These are phyloP conservation scores for Oryctes rhinoceros DNA, from an alignment of 1,140 invertebrate species.

Conservation along the genomic window DNA sequence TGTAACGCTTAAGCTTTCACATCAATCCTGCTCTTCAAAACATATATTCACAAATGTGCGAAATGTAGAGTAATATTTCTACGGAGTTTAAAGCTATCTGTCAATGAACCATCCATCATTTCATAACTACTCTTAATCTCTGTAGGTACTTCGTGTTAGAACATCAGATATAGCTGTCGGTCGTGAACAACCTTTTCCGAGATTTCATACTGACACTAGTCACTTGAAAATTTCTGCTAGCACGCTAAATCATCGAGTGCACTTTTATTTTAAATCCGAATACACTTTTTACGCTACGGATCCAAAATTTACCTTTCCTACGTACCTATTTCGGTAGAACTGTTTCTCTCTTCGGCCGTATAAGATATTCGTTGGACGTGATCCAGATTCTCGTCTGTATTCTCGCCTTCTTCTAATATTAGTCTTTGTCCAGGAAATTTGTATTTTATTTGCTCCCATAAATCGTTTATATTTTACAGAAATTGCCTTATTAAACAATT, in stretches of 20 bases:
- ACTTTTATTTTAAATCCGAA: slow-evolving; percentile 45
- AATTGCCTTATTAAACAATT: slow-evolving; percentile 30
- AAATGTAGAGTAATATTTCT: too few species aligned
- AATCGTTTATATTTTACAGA: slow-evolving; percentile 29
- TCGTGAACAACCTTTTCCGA: slow-evolving; percentile 43
- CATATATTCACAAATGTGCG: too few species aligned
- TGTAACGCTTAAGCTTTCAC: too few species aligned
- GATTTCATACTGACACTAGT: slow-evolving; percentile 40
- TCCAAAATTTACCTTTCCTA: slow-evolving; percentile 45
- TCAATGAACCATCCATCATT: too few species aligned
- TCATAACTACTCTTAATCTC: too few species aligned
- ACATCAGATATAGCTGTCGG: too few species aligned
- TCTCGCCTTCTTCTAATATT: slow-evolving; percentile 41
- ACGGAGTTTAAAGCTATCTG: too few species aligned
- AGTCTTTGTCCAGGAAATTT: slow-evolving; percentile 43
- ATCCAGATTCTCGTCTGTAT: slow-evolving; percentile 45
- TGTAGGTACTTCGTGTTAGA: too few species aligned
- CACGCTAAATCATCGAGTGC: slow-evolving; percentile 43
- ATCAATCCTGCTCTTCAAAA: too few species aligned
- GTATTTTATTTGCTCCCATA: slow-evolving; percentile 33
- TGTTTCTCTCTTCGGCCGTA: slow-evolving; percentile 23
- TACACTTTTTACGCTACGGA: slow-evolving; percentile 41
- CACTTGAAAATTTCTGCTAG: slow-evolving; percentile 46
- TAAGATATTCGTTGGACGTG: slow-evolving; percentile 42
- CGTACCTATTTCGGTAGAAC: slow-evolving; percentile 38